A percentile compares a stretch with the other conserved stretches of the same genome.
Conservation (phyloP, 2,888 invertebrate genomes). For the Ommatoiulus sabulosus region DNA sequence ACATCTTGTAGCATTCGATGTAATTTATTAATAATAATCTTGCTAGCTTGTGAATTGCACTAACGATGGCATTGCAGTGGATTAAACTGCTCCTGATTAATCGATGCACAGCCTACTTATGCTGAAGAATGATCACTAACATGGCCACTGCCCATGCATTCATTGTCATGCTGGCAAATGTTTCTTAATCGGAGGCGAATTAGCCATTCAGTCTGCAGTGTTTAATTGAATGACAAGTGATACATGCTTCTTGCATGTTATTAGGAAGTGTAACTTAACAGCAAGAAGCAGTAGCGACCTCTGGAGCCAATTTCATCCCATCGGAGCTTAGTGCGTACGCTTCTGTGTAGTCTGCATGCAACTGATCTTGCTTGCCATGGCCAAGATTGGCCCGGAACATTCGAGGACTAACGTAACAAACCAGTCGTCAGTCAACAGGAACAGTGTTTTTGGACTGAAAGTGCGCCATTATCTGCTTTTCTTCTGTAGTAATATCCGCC, state of each 20-base stretch:
- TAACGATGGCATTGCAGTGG: conserved; percentile 3
- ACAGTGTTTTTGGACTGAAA: conserved; percentile 1
- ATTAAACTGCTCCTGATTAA: background rate
- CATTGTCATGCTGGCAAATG: background rate
- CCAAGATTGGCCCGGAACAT: background rate
- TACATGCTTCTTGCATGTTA: conserved; percentile 19
- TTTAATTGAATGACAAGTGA: conserved; percentile 6
- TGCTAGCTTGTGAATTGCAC: conserved; percentile 3
- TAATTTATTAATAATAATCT: background rate
- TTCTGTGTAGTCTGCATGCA: background rate
- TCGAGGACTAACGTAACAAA: background rate
- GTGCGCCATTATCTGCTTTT: background rate
- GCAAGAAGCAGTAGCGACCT: background rate
- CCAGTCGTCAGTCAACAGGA: background rate
- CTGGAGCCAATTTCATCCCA: background rate
- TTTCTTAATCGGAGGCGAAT: background rate
- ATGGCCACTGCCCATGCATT: background rate
- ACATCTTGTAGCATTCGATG: background rate
- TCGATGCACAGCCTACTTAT: background rate
- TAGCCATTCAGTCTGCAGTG: background rate
- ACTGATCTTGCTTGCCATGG: background rate
- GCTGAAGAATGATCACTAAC: conserved; percentile 12
- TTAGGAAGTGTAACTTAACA: conserved; percentile 12
- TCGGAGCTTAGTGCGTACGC: background rate
- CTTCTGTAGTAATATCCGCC: conserved; percentile 3